Evolutionary conservation across 2,113 vertebrate species (phyloP).

Genomic region (Syngnathoides biaculeatus): DNA sequence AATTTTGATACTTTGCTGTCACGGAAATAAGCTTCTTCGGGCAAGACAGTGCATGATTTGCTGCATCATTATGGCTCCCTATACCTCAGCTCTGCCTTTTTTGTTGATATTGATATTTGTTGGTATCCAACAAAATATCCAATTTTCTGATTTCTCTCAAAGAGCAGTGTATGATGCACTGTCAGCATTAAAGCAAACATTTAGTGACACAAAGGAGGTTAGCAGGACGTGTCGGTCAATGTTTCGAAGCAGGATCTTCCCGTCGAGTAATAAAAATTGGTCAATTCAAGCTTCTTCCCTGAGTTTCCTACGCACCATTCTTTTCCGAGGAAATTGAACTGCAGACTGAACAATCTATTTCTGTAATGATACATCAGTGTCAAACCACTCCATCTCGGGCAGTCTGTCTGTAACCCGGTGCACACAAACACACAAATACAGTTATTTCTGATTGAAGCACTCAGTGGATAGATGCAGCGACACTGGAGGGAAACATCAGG

Average conservation of each 20-base stretch:
- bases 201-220: not conserved
- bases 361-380: slow-evolving; percentile 70
- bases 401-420: slow-evolving; percentile 44
- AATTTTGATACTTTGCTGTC: not conserved
- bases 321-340: slow-evolving; percentile 60
- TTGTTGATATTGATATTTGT: too few species aligned
- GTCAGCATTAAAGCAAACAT: not conserved
- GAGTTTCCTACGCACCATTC: slow-evolving; percentile 19
- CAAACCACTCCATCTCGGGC: slow-evolving; percentile 59
- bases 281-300: not conserved
- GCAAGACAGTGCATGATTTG: not conserved
- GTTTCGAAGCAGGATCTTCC: not conserved
- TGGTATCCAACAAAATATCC: too few species aligned
- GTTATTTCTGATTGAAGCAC: slow-evolving; percentile 63
- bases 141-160: not conserved
- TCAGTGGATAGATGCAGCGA: slow-evolving; percentile 39
- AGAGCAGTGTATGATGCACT: not conserved
- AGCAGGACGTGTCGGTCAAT: not conserved
- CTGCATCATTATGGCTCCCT: not conserved
- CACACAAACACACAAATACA: slow-evolving; percentile 42
- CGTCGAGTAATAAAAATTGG: not conserved
- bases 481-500: slow-evolving; percentile 29
- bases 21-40: not conserved
- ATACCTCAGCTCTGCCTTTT: too few species aligned
- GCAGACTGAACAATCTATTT: slow-evolving; percentile 73